These are phyloP conservation scores for Pluvianellus socialis DNA, from an alignment of 2,113 vertebrate species.

Conservation along the genomic window DNA sequence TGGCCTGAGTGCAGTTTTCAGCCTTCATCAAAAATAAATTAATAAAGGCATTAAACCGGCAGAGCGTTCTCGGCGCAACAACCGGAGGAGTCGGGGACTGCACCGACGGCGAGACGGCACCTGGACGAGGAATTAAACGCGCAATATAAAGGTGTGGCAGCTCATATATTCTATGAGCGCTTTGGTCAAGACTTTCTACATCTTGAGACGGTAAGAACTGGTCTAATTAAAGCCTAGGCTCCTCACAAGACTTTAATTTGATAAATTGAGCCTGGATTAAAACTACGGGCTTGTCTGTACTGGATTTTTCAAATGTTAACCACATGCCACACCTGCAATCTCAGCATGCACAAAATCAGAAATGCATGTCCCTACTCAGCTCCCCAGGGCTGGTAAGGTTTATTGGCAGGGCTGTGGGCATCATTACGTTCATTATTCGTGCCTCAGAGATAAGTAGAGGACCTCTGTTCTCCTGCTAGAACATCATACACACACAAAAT, in stretches of 20 bases:
- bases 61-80: not conserved
- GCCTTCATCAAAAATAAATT: not conserved
- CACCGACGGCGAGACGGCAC: rapidly evolving
- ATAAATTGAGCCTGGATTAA: slow-evolving; percentile 34
- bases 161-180: not conserved
- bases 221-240: slow-evolving; percentile 40
- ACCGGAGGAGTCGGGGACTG: not conserved
- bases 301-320: slow-evolving; percentile 28
- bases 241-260: slow-evolving; percentile 42
- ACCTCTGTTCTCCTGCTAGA: slow-evolving; percentile 34
- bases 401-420: slow-evolving; percentile 45
- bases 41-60: not conserved
- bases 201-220: not conserved
- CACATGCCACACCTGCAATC: slow-evolving; percentile 54
- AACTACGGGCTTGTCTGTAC: slow-evolving; percentile 48
- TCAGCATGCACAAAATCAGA: slow-evolving; percentile 1
- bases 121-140: not conserved
- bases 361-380: slow-evolving; percentile 6
- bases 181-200: slow-evolving; percentile 32
- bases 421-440: slow-evolving; percentile 40
- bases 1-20: not conserved
- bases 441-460: slow-evolving; percentile 36
- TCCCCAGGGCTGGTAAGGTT: slow-evolving; percentile 28
- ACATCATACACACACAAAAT: not conserved
- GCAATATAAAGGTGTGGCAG: not conserved